Percentiles rank a stretch among this genome's conserved stretches.
Conservation (phyloP, 2,797 vertebrate species). For the Phoeniculus purpureus region DNA sequence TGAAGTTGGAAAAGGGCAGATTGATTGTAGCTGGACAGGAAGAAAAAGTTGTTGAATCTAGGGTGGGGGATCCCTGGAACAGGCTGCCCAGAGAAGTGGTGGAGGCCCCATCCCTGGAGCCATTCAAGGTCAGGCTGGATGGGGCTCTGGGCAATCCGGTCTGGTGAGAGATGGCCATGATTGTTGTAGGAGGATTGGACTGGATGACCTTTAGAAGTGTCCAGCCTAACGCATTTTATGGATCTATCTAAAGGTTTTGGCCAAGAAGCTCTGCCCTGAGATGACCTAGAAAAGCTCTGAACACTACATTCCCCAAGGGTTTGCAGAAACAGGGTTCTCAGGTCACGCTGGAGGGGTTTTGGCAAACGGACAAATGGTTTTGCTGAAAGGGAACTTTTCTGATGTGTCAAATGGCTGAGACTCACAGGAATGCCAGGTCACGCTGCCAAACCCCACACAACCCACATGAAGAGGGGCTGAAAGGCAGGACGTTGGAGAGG, state of each 20-base stretch:
- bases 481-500: background rate
- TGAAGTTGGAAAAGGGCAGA: no score
- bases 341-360: accelerated
- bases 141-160: no score
- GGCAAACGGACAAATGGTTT: background rate
- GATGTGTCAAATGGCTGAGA: accelerated
- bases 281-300: background rate
- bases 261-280: background rate
- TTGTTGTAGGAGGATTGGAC: no score
- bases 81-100: no score
- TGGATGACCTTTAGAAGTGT: no score
- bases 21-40: no score
- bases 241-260: accelerated
- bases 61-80: no score
- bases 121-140: no score
- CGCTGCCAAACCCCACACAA: background rate
- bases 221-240: no score
- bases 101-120: no score
- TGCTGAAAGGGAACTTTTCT: background rate
- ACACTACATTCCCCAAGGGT: accelerated
- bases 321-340: accelerated
- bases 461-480: background rate
- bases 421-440: background rate
- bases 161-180: no score
- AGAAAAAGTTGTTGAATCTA: no score